Conservation (phyloP, 2,797 vertebrate species). For the Lagocephalus sceleratus region DNA sequence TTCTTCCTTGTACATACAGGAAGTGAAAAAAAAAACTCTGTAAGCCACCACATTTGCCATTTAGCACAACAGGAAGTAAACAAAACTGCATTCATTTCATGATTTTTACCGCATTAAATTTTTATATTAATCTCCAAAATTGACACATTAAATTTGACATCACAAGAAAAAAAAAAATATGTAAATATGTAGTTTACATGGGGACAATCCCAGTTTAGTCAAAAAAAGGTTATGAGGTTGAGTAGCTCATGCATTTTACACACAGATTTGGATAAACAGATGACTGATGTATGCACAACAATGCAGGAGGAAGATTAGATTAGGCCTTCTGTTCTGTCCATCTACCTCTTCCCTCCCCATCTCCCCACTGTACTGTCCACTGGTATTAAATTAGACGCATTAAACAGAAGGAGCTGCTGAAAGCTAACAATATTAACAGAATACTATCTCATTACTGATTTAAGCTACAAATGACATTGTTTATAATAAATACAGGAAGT, state of each 20-base stretch:
- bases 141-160: too few species aligned
- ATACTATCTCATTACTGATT: slow-evolving; percentile 62
- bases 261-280: slow-evolving; percentile 39
- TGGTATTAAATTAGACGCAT: slow-evolving; percentile 70
- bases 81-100: too few species aligned
- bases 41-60: too few species aligned
- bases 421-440: slow-evolving; percentile 70
- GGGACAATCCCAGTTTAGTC: slow-evolving; percentile 3
- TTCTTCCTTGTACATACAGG: too few species aligned
- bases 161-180: too few species aligned
- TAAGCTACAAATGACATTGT: slow-evolving; percentile 60
- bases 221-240: background rate
- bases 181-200: background rate
- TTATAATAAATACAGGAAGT: slow-evolving; percentile 72
- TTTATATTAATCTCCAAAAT: too few species aligned
- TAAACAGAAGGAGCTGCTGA: slow-evolving; percentile 60
- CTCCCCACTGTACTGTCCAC: slow-evolving; percentile 44
- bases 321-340: slow-evolving; percentile 44
- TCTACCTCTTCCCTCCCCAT: slow-evolving; percentile 35
- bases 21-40: too few species aligned
- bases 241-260: slow-evolving; percentile 2
- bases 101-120: too few species aligned
- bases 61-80: too few species aligned
- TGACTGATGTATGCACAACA: slow-evolving; percentile 63
- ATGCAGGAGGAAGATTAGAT: slow-evolving; percentile 67